These are phyloP conservation scores for Clarias magur DNA, from an alignment of 2,113 vertebrate genomes.

Conservation along the genomic window DNA sequence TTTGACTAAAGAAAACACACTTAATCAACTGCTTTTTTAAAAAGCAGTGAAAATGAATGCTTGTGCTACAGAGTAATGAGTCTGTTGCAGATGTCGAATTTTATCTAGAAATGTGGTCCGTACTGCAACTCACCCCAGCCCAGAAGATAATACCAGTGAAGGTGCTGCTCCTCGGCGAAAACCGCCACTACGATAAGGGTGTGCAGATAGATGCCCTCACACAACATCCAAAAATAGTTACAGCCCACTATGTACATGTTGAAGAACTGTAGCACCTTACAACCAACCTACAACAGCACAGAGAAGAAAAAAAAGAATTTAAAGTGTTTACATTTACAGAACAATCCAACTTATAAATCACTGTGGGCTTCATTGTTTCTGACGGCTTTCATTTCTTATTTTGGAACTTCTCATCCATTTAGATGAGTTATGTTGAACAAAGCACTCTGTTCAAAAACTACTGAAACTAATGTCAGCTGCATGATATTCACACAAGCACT, in stretches of 20 bases:
- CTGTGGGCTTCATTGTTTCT: background rate
- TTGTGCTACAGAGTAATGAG: background rate
- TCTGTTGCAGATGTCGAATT: background rate
- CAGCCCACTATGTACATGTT: slow-evolving; percentile 96
- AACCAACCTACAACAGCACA: slow-evolving; percentile 78
- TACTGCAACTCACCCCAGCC: slow-evolving; percentile 89
- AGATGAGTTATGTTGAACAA: background rate
- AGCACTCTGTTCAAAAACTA: background rate
- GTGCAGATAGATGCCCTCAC: slow-evolving; percentile 96
- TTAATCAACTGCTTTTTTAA: background rate
- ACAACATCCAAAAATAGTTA: slow-evolving; percentile 99
- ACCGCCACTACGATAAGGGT: slow-evolving; percentile 92
- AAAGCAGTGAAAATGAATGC: background rate
- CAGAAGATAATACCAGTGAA: slow-evolving; percentile 95
- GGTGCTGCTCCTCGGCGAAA: slow-evolving; percentile 85
- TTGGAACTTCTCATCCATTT: background rate
- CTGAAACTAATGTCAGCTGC: background rate
- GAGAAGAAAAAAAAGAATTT: background rate
- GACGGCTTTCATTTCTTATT: slow-evolving; percentile 20
- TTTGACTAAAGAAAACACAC: background rate
- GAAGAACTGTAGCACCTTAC: slow-evolving; percentile 93
- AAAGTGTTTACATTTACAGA: background rate
- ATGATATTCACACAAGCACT: background rate
- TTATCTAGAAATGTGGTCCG: background rate
- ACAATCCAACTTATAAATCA: background rate